Evolutionary conservation across 2,113 vertebrate genomes (phyloP), one percentile per base, ranked within the genome.

Genomic region (Mugil cephalus): DNA sequence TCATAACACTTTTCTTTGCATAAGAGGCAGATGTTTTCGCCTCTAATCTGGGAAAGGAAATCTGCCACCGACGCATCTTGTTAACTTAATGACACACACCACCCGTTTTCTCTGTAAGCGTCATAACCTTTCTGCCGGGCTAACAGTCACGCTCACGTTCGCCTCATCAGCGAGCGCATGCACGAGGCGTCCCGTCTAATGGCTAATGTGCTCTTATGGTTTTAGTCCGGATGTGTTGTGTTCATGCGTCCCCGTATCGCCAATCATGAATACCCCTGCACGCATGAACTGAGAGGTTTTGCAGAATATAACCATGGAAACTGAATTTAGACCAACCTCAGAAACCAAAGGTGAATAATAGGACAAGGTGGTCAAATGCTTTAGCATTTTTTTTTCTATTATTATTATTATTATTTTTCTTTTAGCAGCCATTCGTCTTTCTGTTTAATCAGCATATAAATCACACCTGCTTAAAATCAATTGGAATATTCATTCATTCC

Each of bases 251-350:
- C 69, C 79, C 84, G 77, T 80, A 64, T 74, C 60, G 51, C 38
- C 21, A 59, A 60, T 81, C 72, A 78, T 53, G 59, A 77, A 83
- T 59, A 50, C 43, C 38, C 56, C 66, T 62, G 84, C 64, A 74
- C 48, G 73, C 66, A 88, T 87, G 59, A 88, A 75, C 87, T 83
- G 77, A 69, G 59, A 35, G n/a, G 47, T 62, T 79, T 68, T 55
- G 54, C 54, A 35, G 40, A 55, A 62, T 40, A 74, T 69, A 63
- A 69, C 87, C 87, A 88, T 84, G 80, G 87, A 62, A 87, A 88
- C 86, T 46, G 51, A 62, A 63, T 75, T 74, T 39, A 60, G 65
- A 79, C 40, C 73, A 82, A 83, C 39, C 30, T 19, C 50, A 36
- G 30, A 65, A 62, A 19, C n/a, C 39, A 61, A 63, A 74, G 48